phyloP scores from a whole-genome alignment of 2,888 invertebrate genomes.

The Icerya purchasi region DNA sequence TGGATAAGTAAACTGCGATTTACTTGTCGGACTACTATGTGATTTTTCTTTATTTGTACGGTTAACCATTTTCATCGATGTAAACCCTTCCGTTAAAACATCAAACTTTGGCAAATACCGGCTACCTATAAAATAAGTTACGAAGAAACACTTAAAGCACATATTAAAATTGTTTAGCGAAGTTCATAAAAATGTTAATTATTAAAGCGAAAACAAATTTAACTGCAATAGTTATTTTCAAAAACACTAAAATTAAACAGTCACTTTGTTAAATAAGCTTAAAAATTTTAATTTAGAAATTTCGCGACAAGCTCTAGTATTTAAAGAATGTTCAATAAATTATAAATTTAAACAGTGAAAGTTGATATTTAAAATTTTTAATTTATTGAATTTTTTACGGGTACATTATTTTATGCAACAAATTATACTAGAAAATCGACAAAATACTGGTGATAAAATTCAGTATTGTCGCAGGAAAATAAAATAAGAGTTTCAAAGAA shows the following conservation, averaged over 20 bases:
- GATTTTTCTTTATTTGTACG: conserved; percentile 25
- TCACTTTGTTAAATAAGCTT: neutral
- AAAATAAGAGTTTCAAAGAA: no score
- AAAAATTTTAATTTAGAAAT: no score
- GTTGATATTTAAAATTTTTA: no score
- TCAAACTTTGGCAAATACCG: conserved; percentile 51
- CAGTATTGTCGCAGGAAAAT: no score
- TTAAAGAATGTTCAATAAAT: no score
- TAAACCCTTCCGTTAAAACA: conserved; percentile 40
- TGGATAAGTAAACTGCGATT: conserved; percentile 36
- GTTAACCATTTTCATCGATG: conserved; percentile 40
- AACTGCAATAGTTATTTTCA: conserved; percentile 23
- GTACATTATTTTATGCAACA: no score
- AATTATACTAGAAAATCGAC: no score
- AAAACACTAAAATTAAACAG: neutral
- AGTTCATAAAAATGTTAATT: neutral
- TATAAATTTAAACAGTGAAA: no score
- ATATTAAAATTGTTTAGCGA: neutral
- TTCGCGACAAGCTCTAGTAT: no score
- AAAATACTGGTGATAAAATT: no score
- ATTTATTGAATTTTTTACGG: no score
- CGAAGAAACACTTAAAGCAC: no score
- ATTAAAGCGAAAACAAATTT: conserved; percentile 23
- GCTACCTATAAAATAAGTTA: conserved; percentile 29
- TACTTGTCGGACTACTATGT: conserved; percentile 27